Conservation (phyloP, 2,797 vertebrate species). For the Tarsius wallacei region DNA sequence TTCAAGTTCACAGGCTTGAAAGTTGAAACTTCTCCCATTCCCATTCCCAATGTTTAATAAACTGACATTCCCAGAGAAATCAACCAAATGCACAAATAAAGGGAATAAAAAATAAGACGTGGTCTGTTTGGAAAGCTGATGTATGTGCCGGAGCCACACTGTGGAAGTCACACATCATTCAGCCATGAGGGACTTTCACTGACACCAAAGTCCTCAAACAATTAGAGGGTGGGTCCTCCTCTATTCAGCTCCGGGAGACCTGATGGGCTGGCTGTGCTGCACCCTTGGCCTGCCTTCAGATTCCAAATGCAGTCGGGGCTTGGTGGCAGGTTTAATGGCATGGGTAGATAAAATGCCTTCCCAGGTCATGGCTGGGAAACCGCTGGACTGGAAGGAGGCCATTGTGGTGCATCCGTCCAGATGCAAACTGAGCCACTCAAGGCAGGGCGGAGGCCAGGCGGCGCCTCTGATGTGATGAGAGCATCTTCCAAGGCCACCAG, state of each 20-base stretch:
- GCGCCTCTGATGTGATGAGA: not conserved
- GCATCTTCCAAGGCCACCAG: not conserved
- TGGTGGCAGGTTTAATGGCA: not conserved
- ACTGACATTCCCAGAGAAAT: not conserved
- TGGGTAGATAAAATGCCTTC: fast-evolving
- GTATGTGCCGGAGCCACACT: fast-evolving
- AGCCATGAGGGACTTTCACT: not conserved
- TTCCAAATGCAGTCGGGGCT: not conserved
- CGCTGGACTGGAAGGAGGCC: fast-evolving
- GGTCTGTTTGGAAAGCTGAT: fast-evolving
- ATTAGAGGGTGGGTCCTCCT: not conserved
- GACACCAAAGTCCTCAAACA: not conserved
- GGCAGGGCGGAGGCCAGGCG: not conserved
- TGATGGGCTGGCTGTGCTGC: fast-evolving
- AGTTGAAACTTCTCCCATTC: not conserved
- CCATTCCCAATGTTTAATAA: not conserved
- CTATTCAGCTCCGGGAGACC: not conserved
- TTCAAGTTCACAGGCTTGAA: not conserved
- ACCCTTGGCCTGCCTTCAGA: not conserved
- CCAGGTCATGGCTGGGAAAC: not conserved
- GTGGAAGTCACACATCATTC: not conserved
- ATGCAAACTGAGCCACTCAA: not conserved
- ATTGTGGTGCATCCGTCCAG: not conserved
- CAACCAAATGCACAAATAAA: not conserved
- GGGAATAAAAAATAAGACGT: not conserved